These are phyloP conservation scores for Pogonomyrmex barbatus DNA, from an alignment of 1,140 invertebrate genomes.

Conservation along the genomic window DNA sequence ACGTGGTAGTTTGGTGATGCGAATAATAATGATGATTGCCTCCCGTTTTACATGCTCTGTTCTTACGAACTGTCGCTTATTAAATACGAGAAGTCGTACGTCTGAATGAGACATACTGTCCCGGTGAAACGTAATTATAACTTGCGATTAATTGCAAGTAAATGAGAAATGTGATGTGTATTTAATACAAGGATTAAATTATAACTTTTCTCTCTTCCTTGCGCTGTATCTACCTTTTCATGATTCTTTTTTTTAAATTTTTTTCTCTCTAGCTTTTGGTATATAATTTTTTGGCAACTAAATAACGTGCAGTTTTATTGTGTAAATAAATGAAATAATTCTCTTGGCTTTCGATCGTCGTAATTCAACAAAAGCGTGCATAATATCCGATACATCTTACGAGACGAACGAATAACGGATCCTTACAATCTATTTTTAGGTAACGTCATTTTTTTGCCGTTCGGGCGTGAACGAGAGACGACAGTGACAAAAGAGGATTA, in stretches of 20 bases:
- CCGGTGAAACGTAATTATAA: conserved; percentile 25
- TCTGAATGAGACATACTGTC: not conserved
- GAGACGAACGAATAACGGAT: not conserved
- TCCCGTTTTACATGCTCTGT: not conserved
- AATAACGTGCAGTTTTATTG: not conserved
- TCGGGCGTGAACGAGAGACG: not conserved
- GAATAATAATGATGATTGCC: conserved; percentile 38
- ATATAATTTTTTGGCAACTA: not conserved
- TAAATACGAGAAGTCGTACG: not conserved
- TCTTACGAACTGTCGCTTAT: not conserved
- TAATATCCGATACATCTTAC: not conserved
- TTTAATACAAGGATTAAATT: not conserved
- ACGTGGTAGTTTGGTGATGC: not conserved
- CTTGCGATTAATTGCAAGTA: not conserved
- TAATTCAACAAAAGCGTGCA: not conserved
- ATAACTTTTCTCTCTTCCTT: not conserved
- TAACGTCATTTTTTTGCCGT: not conserved
- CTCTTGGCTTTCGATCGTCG: too few species aligned
- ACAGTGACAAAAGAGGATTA: conserved; percentile 38
- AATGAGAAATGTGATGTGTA: not conserved
- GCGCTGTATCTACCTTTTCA: not conserved
- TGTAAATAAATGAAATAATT: conserved; percentile 18
- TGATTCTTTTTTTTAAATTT: not conserved
- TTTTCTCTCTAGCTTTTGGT: not conserved
- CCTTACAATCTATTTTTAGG: not conserved